Conservation (phyloP, 2,113 vertebrate species). For the Lycaon pictus region DNA sequence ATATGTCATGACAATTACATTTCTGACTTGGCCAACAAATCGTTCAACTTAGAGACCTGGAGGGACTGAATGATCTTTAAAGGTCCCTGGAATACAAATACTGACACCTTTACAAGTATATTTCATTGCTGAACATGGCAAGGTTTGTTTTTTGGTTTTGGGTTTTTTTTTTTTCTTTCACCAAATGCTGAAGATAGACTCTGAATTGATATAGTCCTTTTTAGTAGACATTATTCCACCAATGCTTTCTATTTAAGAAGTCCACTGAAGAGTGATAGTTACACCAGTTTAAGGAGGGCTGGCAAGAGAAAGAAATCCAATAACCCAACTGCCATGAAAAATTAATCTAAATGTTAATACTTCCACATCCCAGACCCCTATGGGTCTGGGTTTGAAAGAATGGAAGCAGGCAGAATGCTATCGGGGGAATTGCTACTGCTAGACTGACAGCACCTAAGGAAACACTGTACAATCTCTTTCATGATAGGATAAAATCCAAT, state of each 20-base stretch:
- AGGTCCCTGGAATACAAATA: slow-evolving; percentile 32
- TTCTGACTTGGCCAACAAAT: not conserved
- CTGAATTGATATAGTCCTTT: slow-evolving; percentile 21
- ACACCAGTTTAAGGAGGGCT: slow-evolving; percentile 1
- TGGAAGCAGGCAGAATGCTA: not conserved
- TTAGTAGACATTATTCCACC: not conserved
- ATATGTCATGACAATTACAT: slow-evolving; percentile 7
- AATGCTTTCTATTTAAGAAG: slow-evolving; percentile 39
- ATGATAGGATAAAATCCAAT: not conserved
- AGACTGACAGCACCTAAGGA: not conserved
- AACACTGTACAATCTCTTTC: not conserved
- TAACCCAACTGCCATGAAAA: slow-evolving; percentile 59
- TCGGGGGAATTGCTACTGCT: not conserved
- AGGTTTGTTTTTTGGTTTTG: not conserved
- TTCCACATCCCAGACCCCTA: slow-evolving; percentile 31
- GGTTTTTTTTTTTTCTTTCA: not conserved
- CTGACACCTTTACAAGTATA: slow-evolving; percentile 24
- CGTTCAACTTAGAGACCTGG: not conserved
- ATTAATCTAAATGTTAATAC: slow-evolving; percentile 78
- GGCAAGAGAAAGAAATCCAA: slow-evolving; percentile 55
- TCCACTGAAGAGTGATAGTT: slow-evolving; percentile 2
- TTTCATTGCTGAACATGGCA: not conserved
- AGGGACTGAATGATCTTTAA: slow-evolving; percentile 48
- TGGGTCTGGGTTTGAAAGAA: slow-evolving; percentile 31
- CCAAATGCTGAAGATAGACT: not conserved